Evolutionary conservation across 2,888 invertebrate genomes (phyloP).

Genomic region (Erannis defoliaria): DNA sequence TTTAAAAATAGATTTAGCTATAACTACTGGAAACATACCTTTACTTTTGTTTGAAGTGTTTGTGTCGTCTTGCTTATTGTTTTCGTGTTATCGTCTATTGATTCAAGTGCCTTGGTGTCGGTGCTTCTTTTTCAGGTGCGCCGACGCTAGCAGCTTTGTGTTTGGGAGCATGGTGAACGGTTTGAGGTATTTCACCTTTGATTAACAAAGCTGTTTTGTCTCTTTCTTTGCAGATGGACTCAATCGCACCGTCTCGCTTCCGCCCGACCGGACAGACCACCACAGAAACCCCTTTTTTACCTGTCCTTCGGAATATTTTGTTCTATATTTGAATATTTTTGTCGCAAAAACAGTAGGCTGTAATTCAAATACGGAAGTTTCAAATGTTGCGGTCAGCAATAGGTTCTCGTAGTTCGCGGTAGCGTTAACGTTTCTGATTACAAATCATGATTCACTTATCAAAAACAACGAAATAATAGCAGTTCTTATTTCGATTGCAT

Average conservation of each 20-base stretch:
- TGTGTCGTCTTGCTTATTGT: conserved; percentile 47
- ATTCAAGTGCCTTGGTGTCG: conserved; percentile 65
- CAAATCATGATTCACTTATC: conserved; percentile 28
- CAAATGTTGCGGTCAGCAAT: conserved; percentile 39
- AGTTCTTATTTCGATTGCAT: conserved; percentile 28
- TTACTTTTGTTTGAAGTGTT: conserved; percentile 31
- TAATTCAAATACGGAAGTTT: conserved; percentile 38
- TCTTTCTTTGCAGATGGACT: conserved; percentile 82
- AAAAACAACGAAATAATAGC: conserved; percentile 24
- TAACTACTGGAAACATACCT: background rate
- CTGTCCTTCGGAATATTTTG: conserved; percentile 47
- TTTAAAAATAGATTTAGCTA: background rate
- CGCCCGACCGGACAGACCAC: conserved; percentile 45
- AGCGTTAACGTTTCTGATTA: conserved; percentile 39
- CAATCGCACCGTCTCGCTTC: conserved; percentile 60
- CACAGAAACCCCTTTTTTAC: conserved; percentile 50
- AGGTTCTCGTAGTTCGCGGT: conserved; percentile 39
- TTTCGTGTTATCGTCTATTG: conserved; percentile 56
- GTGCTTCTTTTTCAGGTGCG: conserved; percentile 68
- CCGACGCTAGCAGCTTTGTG: conserved; percentile 49
- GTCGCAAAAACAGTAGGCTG: conserved; percentile 33
- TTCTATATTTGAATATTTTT: conserved; percentile 40
- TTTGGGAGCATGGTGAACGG: conserved; percentile 67
- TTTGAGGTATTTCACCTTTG: conserved; percentile 57
- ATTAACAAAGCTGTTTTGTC: conserved; percentile 76